Percentiles rank a stretch among this genome's conserved stretches.
Conservation (phyloP, 2,113 vertebrate species). For the Opisthocomus hoazin region DNA sequence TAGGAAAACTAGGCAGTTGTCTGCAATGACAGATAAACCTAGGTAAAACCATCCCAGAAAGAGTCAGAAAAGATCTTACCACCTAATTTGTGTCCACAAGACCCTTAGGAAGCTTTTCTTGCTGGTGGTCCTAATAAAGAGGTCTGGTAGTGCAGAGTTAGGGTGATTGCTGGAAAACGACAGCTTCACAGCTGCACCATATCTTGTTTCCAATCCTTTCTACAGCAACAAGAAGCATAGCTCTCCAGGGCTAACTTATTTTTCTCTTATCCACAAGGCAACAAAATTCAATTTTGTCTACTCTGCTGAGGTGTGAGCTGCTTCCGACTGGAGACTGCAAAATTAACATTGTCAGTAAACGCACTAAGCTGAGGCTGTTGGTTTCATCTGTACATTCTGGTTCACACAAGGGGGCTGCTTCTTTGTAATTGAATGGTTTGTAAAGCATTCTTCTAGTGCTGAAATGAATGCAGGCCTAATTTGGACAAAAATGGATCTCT, state of each 20-base stretch:
- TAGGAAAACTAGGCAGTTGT: neutral
- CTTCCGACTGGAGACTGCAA: neutral
- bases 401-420: neutral
- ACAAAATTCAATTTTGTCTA: neutral
- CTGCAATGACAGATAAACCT: neutral
- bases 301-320: neutral
- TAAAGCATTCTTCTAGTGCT: neutral
- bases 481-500: neutral
- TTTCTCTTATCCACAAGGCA: neutral
- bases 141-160: too few relatives aligned
- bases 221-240: neutral
- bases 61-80: neutral
- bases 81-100: neutral
- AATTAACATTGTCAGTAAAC: neutral
- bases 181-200: neutral
- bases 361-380: neutral
- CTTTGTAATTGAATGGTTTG: neutral
- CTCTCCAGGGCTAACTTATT: neutral
- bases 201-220: neutral
- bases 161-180: neutral
- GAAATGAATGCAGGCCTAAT: neutral
- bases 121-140: neutral
- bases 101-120: neutral
- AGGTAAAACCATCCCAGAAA: neutral
- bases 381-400: neutral